These are phyloP conservation scores for Tupaia tana DNA, from an alignment of 2,113 vertebrate genomes.

Conservation along the genomic window DNA sequence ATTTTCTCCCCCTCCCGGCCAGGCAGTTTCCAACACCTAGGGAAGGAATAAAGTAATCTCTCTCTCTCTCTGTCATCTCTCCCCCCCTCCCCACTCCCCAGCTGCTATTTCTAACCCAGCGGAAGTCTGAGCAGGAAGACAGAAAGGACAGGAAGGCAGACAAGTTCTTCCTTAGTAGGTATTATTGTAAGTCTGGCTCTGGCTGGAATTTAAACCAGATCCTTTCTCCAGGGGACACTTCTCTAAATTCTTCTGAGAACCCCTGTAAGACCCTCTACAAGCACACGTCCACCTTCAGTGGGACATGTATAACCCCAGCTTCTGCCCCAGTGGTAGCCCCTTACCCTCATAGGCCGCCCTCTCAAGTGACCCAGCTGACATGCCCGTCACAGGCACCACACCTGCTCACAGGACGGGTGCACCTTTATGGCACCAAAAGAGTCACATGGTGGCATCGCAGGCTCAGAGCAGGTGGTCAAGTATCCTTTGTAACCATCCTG, in stretches of 20 bases:
- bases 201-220: background rate
- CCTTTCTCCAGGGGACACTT: background rate
- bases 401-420: background rate
- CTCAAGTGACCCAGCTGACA: rapidly evolving
- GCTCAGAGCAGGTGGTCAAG: background rate
- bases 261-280: no score
- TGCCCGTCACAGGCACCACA: rapidly evolving
- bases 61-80: background rate
- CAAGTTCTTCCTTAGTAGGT: background rate
- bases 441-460: background rate
- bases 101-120: background rate
- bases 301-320: no score
- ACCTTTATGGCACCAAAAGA: background rate
- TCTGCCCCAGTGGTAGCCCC: background rate
- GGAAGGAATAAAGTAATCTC: background rate
- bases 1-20: background rate
- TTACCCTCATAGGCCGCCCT: background rate
- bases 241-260: background rate
- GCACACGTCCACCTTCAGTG: background rate
- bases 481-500: background rate
- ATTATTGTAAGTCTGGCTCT: background rate
- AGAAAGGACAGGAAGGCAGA: background rate
- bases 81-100: no score
- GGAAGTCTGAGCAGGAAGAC: background rate
- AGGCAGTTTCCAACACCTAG: rapidly evolving